These are phyloP conservation scores for Plumapathes pennacea DNA, from an alignment of 92 coral and sea anemone species.

Conservation along the genomic window DNA sequence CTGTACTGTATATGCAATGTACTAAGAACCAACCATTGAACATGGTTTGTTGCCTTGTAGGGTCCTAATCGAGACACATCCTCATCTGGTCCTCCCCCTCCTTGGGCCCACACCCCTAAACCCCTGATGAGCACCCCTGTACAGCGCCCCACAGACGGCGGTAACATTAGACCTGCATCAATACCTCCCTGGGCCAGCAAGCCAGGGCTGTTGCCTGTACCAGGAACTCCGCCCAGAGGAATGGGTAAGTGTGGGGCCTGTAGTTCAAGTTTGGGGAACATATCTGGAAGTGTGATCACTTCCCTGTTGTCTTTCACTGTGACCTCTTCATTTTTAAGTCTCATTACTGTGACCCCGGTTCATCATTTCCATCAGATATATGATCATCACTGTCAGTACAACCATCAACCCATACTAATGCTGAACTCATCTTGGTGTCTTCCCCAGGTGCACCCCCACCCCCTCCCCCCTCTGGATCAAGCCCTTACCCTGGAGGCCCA, in stretches of 20 bases:
- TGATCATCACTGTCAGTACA: constrained; percentile 42
- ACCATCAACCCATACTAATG: constrained; percentile 74
- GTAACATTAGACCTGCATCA: too few relatives aligned
- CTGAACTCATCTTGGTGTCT: constrained; percentile 36
- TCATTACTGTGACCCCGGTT: too few relatives aligned
- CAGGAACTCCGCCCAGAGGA: constrained; percentile 30
- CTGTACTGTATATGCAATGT: too few relatives aligned
- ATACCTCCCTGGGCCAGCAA: constrained; percentile 51
- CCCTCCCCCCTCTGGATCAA: constrained; percentile 72
- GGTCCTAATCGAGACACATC: constrained; percentile 13
- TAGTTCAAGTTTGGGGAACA: constrained; percentile 14
- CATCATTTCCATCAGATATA: too few relatives aligned
- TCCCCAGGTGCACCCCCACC: constrained; percentile 68
- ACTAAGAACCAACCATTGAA: too few relatives aligned
- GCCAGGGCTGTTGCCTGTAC: constrained; percentile 20
- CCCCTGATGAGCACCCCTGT: constrained; percentile 99
- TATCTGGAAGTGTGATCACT: not conserved
- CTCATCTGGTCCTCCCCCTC: constrained; percentile 26
- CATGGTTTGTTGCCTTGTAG: not conserved
- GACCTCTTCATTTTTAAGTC: too few relatives aligned
- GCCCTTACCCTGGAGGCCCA: constrained; percentile 73
- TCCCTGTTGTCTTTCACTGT: too few relatives aligned
- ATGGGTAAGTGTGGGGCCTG: constrained; percentile 18
- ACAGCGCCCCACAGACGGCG: constrained; percentile 68
- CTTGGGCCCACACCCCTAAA: too few relatives aligned